Conservation (phyloP, 2,113 vertebrate species). For the Oryzias celebensis region DNA sequence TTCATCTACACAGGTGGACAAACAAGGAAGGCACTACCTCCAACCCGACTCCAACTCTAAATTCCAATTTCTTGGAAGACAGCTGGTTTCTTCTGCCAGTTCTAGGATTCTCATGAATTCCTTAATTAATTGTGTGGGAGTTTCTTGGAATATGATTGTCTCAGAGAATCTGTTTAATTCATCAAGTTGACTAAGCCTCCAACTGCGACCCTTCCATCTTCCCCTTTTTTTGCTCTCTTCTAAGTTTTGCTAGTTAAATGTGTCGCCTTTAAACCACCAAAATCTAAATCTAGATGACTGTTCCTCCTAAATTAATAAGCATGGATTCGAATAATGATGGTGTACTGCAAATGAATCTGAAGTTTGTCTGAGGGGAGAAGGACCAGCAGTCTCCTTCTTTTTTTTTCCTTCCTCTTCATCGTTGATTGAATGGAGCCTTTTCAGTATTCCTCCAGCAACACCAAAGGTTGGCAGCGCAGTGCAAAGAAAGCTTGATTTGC, state of each 20-base stretch:
- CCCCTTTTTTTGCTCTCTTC: conserved; percentile 35
- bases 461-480: conserved; percentile 49
- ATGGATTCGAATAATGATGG: neutral
- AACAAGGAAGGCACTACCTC: conserved; percentile 11
- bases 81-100: conserved; percentile 12
- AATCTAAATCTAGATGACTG: conserved; percentile 33
- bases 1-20: neutral
- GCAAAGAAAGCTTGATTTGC: conserved; percentile 42
- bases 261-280: conserved; percentile 53
- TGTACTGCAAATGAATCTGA: conserved; percentile 45
- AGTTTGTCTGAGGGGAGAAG: conserved; percentile 37
- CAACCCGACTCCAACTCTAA: conserved; percentile 26
- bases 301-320: conserved; percentile 48
- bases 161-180: conserved; percentile 64
- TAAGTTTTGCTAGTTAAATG: conserved; percentile 48
- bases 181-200: conserved; percentile 59
- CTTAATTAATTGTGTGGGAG: conserved; percentile 44
- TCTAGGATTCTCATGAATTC: conserved; percentile 19
- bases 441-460: conserved; percentile 51
- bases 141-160: conserved; percentile 39
- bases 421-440: conserved; percentile 66
- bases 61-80: conserved; percentile 21
- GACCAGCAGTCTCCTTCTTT: conserved; percentile 26
- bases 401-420: conserved; percentile 35
- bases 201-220: conserved; percentile 49